Evolutionary conservation across 1,140 invertebrate genomes (phyloP).

Genomic region (Luehdorfia chinensis): DNA sequence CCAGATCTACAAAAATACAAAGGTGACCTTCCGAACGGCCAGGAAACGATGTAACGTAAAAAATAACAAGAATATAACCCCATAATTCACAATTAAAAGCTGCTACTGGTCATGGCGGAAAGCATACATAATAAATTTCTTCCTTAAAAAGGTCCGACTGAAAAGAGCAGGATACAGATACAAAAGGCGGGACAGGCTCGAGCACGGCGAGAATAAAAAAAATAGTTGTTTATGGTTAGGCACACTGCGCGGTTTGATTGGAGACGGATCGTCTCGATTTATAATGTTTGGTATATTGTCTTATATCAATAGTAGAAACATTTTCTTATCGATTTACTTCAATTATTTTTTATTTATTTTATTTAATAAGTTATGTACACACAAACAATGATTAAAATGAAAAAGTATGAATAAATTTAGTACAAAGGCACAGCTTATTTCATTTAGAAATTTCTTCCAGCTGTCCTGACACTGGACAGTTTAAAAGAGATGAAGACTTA

Average conservation of each 20-base stretch:
- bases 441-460: too few relatives aligned
- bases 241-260: not conserved
- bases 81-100: conserved; percentile 75
- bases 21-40: conserved; percentile 63
- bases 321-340: too few relatives aligned
- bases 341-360: not conserved
- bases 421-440: too few relatives aligned
- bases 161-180: conserved; percentile 68
- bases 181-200: conserved; percentile 52
- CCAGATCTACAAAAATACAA: conserved; percentile 57
- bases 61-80: conserved; percentile 36
- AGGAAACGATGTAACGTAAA: conserved; percentile 40
- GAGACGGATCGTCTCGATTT: not conserved
- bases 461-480: too few relatives aligned
- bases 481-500: too few relatives aligned
- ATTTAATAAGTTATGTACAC: too few relatives aligned
- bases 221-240: conserved; percentile 63
- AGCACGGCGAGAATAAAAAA: conserved; percentile 45
- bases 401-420: too few relatives aligned
- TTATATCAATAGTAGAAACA: too few relatives aligned
- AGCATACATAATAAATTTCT: conserved; percentile 74
- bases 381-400: too few relatives aligned
- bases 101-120: conserved; percentile 72
- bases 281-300: not conserved
- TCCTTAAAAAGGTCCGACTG: conserved; percentile 69